Evolutionary conservation across 2,797 vertebrate genomes (phyloP).

Genomic region (Yasuhikotakia modesta): DNA sequence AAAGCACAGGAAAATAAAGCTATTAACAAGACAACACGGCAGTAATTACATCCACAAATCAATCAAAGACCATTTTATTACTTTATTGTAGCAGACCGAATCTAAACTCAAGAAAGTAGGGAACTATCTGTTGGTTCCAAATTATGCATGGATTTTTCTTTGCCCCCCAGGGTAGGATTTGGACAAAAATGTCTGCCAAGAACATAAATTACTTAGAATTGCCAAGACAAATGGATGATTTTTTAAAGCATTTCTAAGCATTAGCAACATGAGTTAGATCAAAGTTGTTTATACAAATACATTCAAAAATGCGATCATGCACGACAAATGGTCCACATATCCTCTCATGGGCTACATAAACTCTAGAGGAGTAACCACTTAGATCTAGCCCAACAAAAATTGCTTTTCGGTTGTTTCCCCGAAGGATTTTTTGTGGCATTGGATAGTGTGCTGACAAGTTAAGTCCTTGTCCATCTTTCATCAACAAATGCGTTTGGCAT

Average conservation of each 20-base stretch:
- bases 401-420: conserved; percentile 20
- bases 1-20: conserved; percentile 47
- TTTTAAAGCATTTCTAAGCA: not conserved
- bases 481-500: conserved; percentile 46
- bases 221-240: not conserved
- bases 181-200: not conserved
- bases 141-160: not conserved
- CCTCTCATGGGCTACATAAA: conserved; percentile 12
- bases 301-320: conserved; percentile 1
- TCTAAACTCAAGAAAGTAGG: conserved; percentile 9
- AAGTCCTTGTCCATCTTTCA: conserved; percentile 44
- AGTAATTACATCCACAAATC: conserved; percentile 57
- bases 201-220: conserved; percentile 1
- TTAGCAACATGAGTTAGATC: not conserved
- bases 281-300: conserved; percentile 17
- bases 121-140: not conserved
- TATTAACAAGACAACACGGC: conserved; percentile 45
- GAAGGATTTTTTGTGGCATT: not conserved
- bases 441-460: conserved; percentile 23
- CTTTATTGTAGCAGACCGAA: conserved; percentile 30
- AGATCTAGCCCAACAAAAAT: conserved; percentile 43
- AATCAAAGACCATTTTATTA: conserved; percentile 42
- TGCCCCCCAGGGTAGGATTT: not conserved
- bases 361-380: conserved; percentile 31
- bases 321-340: conserved; percentile 12